Base-by-base conservation (phyloP, 1,140 invertebrate genomes). In the Drosophila littoralis region DNA sequence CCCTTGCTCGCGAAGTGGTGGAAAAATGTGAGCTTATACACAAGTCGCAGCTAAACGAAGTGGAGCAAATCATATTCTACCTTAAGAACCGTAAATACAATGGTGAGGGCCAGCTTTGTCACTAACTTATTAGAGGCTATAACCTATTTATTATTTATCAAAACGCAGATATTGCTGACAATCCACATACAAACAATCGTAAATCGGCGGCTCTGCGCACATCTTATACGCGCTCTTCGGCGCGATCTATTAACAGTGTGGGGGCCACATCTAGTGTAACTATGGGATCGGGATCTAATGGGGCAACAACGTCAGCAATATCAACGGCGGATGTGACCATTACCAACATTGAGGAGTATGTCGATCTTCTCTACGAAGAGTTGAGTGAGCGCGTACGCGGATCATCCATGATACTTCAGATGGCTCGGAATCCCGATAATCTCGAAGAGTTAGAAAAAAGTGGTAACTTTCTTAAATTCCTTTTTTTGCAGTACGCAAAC, bases 341-440 rank as follows among this genome's bases (percentile, higher is more conserved):
- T 57, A 96, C 97, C 79, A 96, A 96, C 92, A 94, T 99, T 51
- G 97, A 99, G 90, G 96, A 96, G 79, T 99, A 99, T 93, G 96
- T 99, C 46, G 98, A 99, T 93, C 93, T 99, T 67, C 93, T 99
- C 5, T 99, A 99, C 93, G 99, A 99, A 93, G 98, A 98, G 77
- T 95, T 98, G 79, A 94, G 96, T 43, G 97, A 98, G 79, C 99
- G 99, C 94, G 96, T 98, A 28, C 96, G 97, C 93, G 98, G 97
- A 35, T 97, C 98, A n/a, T 95, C 96, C 12, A 93, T 98, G 55
- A 97, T 99, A 72, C 94, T 99, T 54, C 96, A 98, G 92, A 94
- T 99, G 52, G 96, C 98, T 1, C 95, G 97, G 80, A 96, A 98
- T 92, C 96, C 98, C 33, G 97, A 99, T 91, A 99, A 99, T 94